Evolutionary conservation across 2,888 invertebrate genomes (phyloP).

Genomic region (Nebria salina): DNA sequence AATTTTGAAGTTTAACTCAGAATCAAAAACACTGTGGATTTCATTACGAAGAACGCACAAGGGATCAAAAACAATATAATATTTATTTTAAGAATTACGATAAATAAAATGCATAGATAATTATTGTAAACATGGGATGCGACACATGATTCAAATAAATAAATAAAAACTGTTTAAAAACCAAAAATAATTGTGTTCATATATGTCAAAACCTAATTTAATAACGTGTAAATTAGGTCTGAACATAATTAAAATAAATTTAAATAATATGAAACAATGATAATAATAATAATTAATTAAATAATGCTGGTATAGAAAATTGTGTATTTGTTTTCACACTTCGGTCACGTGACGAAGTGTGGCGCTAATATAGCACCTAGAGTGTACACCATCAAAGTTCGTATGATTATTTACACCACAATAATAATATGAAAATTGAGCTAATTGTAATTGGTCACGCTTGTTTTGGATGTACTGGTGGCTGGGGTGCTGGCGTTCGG

Average conservation of each 20-base stretch:
- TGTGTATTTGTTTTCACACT: conserved; percentile 10
- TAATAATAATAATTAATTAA: conserved; percentile 5
- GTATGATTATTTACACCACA: conserved; percentile 1
- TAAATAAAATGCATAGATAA: conserved; percentile 43
- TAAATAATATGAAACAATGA: conserved; percentile 11
- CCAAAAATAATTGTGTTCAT: not conserved
- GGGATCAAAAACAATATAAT: conserved; percentile 24
- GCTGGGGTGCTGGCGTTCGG: conserved; percentile 74
- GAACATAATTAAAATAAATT: not conserved
- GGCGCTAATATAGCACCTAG: conserved; percentile 37
- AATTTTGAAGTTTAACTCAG: not conserved
- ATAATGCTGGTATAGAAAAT: conserved; percentile 19
- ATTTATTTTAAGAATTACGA: conserved; percentile 11
- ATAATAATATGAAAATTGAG: not conserved
- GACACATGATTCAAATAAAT: conserved; percentile 25
- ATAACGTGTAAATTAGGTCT: conserved; percentile 32
- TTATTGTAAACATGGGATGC: conserved; percentile 33
- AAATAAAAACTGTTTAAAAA: conserved; percentile 16
- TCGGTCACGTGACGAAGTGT: conserved; percentile 10
- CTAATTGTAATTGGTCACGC: conserved; percentile 63
- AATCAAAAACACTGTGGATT: not conserved
- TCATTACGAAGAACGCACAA: conserved; percentile 29
- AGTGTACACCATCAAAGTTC: not conserved
- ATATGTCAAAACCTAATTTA: conserved; percentile 33
- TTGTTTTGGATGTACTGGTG: conserved; percentile 73